Percentiles rank a stretch among this genome's conserved stretches.
These are phyloP conservation scores for Phyllopteryx taeniolatus DNA, from an alignment of 2,113 vertebrate species.

Conservation along the genomic window DNA sequence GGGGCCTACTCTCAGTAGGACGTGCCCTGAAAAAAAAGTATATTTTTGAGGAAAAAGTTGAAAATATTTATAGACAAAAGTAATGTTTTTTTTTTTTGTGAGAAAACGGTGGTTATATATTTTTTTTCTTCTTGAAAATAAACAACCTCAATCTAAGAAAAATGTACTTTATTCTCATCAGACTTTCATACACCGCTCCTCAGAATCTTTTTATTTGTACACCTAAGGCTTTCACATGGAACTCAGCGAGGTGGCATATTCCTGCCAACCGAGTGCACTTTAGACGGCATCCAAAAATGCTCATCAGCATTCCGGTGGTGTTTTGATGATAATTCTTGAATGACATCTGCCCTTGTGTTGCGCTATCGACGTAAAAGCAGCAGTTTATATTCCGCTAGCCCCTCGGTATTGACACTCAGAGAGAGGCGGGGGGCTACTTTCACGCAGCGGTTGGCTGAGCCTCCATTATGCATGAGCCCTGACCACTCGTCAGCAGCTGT, in stretches of 20 bases:
- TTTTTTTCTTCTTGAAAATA: no score
- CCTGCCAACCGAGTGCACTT: neutral
- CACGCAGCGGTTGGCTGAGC: conserved; percentile 57
- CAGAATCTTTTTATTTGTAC: neutral
- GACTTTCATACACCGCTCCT: neutral
- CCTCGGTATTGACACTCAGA: conserved; percentile 49
- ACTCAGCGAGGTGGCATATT: neutral
- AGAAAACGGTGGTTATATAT: no score
- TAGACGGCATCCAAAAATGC: neutral
- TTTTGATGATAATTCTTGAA: neutral
- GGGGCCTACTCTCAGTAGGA: no score
- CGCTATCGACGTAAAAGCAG: conserved; percentile 15
- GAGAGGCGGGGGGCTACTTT: conserved; percentile 51
- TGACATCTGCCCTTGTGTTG: neutral
- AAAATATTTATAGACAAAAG: no score
- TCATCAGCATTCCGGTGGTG: neutral
- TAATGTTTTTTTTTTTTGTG: no score
- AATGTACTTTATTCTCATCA: no score
- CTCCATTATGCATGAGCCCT: conserved; percentile 72
- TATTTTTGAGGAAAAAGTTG: no score
- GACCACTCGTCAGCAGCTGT: conserved; percentile 73
- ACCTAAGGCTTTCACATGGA: neutral
- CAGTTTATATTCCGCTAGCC: conserved; percentile 48
- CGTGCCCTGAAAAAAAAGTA: no score
- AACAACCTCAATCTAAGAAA: no score